These are phyloP conservation scores for Caenorhabditis wallacei DNA, from an alignment of 2,888 invertebrate genomes.

Conservation along the genomic window DNA sequence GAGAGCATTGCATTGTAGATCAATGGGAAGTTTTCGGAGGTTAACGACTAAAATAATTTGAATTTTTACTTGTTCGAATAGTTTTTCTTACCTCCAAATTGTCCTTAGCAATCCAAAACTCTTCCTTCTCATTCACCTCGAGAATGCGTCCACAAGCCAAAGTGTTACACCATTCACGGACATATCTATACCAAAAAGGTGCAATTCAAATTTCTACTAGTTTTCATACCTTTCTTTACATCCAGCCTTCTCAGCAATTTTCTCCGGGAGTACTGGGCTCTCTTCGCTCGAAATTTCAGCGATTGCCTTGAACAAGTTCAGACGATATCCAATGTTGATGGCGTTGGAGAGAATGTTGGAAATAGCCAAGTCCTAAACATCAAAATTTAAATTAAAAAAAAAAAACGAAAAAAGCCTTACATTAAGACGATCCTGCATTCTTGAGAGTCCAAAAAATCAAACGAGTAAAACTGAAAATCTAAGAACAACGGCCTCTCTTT, in stretches of 20 bases:
- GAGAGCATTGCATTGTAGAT: slow-evolving; percentile 54
- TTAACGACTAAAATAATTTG: slow-evolving; percentile 41
- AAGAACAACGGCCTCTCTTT: not conserved
- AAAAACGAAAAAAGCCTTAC: too few relatives aligned
- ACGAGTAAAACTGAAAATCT: not conserved
- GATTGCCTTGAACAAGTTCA: slow-evolving; percentile 66
- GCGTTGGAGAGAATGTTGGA: slow-evolving; percentile 54
- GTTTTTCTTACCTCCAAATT: slow-evolving; percentile 45
- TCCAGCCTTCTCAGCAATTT: slow-evolving; percentile 61
- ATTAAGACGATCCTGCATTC: slow-evolving; percentile 43
- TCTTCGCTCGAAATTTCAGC: slow-evolving; percentile 48
- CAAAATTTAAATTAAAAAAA: not conserved
- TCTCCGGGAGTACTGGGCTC: slow-evolving; percentile 55
- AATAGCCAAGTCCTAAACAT: slow-evolving; percentile 28
- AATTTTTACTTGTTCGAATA: too few relatives aligned
- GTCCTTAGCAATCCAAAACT: slow-evolving; percentile 73
- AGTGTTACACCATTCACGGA: slow-evolving; percentile 72
- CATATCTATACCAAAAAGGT: slow-evolving; percentile 69
- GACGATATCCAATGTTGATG: slow-evolving; percentile 63
- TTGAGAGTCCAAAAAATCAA: not conserved
- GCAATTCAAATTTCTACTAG: not conserved
- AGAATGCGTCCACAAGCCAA: slow-evolving; percentile 72
- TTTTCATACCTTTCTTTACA: slow-evolving; percentile 62
- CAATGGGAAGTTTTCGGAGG: slow-evolving; percentile 40
- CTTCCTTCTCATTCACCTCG: slow-evolving; percentile 68